Evolutionary conservation across 2,888 invertebrate species (phyloP), one percentile per base, ranked within the genome.

Genomic region (Ophion costatus): DNA sequence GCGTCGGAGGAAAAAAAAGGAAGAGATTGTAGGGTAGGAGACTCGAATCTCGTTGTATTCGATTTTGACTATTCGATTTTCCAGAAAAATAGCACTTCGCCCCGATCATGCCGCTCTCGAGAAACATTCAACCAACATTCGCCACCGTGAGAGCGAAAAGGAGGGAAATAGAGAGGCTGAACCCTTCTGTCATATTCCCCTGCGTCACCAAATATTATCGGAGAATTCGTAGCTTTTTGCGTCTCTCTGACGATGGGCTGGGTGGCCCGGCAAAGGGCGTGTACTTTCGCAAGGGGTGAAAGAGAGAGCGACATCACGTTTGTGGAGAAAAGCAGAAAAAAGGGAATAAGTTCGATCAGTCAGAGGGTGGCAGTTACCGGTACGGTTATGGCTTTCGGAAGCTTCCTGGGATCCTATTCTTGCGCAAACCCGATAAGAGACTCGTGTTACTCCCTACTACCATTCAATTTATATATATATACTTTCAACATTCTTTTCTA

Each of bases 361-460:
- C 92, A 90, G 92, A 90, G 91, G 92, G 74, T 91, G 93, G 92
- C 93, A 92, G 93, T 94, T 94, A 93, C 94, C 93, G 94, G 93
- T 93, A 93, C 93, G 93, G 93, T 93, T 94, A 93, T 94, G 93
- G 93, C 92, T 93, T 93, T 93, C 93, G 94, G 94, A 94, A 94
- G 93, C 93, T 85, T 91, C 91, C 91, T 90, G 90, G 93, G 93
- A 93, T 94, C 92, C 93, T 92, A 94, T 94, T 94, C 94, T 93
- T 93, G 93, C 92, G 93, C 93, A 93, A 93, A 93, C 92, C 92
- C 90, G 94, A 94, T 94, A 94, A 94, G 93, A 88, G 89, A 88
- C 90, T 91, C 90, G 77, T 77, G 69, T 83, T 84, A 11, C 56
- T 63, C 74, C 57, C 80, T 69, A 24, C 67, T 51, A 61, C 51